These are phyloP conservation scores for Dissostichus mawsoni DNA, from an alignment of 2,113 vertebrate species.

Conservation along the genomic window DNA sequence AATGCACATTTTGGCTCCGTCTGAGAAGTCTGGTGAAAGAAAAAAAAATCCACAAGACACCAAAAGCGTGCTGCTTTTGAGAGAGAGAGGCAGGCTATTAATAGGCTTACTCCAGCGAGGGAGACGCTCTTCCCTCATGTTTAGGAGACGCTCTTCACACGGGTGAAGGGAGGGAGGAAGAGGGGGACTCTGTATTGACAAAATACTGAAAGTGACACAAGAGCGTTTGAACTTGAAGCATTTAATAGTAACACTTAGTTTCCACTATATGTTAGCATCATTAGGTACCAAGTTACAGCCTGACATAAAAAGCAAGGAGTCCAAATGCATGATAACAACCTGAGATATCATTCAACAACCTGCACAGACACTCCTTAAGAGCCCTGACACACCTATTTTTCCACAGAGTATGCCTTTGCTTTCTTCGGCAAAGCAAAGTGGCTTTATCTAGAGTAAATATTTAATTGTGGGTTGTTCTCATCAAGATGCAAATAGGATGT, in stretches of 20 bases:
- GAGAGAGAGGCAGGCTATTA: conserved; percentile 68
- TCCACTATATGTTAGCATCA: background rate
- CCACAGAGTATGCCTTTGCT: background rate
- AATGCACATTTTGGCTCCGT: conserved; percentile 35
- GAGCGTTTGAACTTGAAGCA: conserved; percentile 26
- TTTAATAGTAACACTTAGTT: background rate
- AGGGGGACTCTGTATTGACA: conserved; percentile 49
- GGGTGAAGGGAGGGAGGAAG: conserved; percentile 11
- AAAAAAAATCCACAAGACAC: conserved; percentile 49
- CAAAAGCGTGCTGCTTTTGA: conserved; percentile 59
- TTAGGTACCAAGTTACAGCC: no score
- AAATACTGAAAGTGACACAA: conserved; percentile 59
- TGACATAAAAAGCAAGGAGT: background rate
- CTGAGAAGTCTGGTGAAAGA: conserved; percentile 39
- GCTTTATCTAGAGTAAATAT: background rate
- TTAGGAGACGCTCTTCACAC: conserved; percentile 63
- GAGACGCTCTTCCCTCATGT: conserved; percentile 62
- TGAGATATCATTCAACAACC: background rate
- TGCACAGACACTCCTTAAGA: conserved; percentile 19
- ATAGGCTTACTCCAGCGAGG: conserved; percentile 65
- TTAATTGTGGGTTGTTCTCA: background rate
- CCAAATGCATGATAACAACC: conserved; percentile 1
- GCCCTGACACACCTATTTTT: conserved; percentile 27
- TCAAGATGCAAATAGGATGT: background rate
- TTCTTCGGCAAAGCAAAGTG: background rate